Conservation (phyloP, 2,113 vertebrate species). For the Bos indicus region DNA sequence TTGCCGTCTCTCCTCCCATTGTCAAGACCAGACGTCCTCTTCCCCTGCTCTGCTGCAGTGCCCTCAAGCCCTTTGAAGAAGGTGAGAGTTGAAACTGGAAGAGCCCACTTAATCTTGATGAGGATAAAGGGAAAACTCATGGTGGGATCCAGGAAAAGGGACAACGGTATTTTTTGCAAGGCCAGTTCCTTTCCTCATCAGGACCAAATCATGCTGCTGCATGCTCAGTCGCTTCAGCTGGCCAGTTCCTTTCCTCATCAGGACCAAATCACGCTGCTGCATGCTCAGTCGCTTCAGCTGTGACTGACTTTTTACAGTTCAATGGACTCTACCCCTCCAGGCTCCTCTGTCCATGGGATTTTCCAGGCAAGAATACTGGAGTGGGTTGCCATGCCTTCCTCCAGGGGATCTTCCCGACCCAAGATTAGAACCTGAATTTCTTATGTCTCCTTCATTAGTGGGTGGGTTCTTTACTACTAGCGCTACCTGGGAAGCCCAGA, state of each 20-base stretch:
- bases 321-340: neutral
- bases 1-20: neutral
- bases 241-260: neutral
- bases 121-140: neutral
- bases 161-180: neutral
- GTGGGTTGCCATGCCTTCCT: neutral
- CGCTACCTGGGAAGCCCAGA: neutral
- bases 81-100: neutral
- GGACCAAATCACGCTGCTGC: neutral
- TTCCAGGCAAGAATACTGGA: neutral
- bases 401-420: neutral
- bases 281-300: neutral
- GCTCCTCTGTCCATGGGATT: neutral
- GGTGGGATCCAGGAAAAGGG: accelerated
- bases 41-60: too few species aligned
- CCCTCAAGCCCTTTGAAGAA: neutral
- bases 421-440: neutral
- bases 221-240: neutral
- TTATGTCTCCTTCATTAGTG: neutral
- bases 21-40: neutral
- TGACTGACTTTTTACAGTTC: neutral
- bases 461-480: neutral
- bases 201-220: neutral
- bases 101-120: neutral
- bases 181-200: neutral